Evolutionary conservation across 2,797 vertebrate species (phyloP), one percentile per base, ranked within the genome.

Genomic region (Characodon lateralis): DNA sequence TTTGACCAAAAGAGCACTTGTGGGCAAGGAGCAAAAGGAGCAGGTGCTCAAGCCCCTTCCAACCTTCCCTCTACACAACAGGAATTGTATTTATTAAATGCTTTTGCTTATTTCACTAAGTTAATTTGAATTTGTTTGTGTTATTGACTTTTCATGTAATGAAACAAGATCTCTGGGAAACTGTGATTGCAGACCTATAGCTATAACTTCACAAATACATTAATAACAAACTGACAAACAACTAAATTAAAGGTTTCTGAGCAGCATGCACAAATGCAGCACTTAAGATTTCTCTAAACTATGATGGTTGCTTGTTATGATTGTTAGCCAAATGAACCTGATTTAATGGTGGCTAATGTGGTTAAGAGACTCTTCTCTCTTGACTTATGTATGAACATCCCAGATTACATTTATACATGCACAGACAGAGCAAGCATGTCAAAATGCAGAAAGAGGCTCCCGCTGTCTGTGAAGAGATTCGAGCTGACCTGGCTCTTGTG

Each of bases 401-500:
- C 41, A 69, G 66, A 26, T 41, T 68, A 8, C 20, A 43, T 41
- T 46, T 59, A 41, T 26, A 71, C 76, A 71, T 51, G 55, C 39
- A 72, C 71, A 74, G 13, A 74, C 66, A 83, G 73, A 71, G 26
- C 69, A 12, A 51, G 73, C 74, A 84, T 41, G 84, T 86, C 41
- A 81, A 58, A 83, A 82, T 76, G 28, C 75, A 85, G 81, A 20
- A 61, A 74, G 78, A 81, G 66, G 78, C 76, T 74, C 81, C 72
- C 73, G 31, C 75, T 78, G 79, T 51, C 83, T 71, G 72, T 84
- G 89, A 91, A 84, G 88, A 88, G 85, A 90, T 88, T 80, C 71
- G 82, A 89, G 88, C 83, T 92, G 93, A 92, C 80, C 69, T 85
- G 71, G 84, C 85, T 85, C 83, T 91, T 83, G 78, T 80, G 82